Conservation (phyloP, 2,888 invertebrate species). For the Agrotis segetum region DNA sequence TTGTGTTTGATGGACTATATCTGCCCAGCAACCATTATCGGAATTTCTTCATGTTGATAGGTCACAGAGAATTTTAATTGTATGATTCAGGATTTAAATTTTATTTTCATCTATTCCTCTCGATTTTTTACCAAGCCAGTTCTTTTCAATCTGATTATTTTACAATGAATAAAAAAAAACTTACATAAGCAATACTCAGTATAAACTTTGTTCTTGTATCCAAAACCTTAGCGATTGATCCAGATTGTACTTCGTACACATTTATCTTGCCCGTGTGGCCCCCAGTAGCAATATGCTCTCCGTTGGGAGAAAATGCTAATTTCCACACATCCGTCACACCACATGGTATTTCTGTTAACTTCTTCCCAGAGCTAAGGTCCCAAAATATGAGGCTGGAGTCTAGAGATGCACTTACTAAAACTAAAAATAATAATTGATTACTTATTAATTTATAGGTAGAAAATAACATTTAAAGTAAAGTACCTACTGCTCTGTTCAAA, state of each 20-base stretch:
- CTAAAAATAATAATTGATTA: slow-evolving; percentile 78
- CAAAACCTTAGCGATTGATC: slow-evolving; percentile 94
- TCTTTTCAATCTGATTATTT: too few relatives aligned
- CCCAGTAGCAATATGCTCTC: slow-evolving; percentile 96
- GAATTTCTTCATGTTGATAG: too few relatives aligned
- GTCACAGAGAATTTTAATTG: too few relatives aligned
- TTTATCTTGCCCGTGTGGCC: slow-evolving; percentile 98
- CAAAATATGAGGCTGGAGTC: slow-evolving; percentile 98
- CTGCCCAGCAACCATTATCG: too few relatives aligned
- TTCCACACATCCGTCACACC: slow-evolving; percentile 98
- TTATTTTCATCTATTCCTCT: too few relatives aligned
- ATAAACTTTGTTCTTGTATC: slow-evolving; percentile 98
- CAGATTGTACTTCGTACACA: slow-evolving; percentile 96
- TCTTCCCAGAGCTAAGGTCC: slow-evolving; percentile 96
- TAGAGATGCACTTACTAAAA: slow-evolving; percentile 96
- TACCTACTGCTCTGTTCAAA: too few relatives aligned
- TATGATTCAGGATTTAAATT: too few relatives aligned
- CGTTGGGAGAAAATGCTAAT: slow-evolving; percentile 97
- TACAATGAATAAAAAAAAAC: slow-evolving; percentile 71
- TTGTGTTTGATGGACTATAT: too few relatives aligned
- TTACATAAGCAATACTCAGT: slow-evolving; percentile 97
- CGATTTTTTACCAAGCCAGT: too few relatives aligned
- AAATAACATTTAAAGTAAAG: too few relatives aligned
- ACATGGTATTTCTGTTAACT: slow-evolving; percentile 95
- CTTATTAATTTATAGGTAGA: background rate